Evolutionary conservation across 92 coral and sea anemone genomes (phyloP), one percentile per base, ranked within the genome.

Genomic region (Phymanthus crucifer): DNA sequence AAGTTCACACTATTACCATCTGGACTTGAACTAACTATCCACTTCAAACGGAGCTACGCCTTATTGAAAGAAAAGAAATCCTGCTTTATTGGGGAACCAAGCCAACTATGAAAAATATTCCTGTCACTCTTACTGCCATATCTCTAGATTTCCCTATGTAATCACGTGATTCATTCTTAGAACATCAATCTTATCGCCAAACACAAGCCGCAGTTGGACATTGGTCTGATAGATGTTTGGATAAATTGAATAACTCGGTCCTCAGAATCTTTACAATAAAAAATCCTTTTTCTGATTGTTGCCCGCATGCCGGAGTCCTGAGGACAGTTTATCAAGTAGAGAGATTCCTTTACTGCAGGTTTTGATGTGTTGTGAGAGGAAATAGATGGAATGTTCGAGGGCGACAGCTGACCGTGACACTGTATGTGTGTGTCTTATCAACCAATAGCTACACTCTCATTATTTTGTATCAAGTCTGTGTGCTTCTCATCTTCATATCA

Each of bases 381-480:
- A 61, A 61, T 61, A 6, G 16, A n/a, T 61, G 68, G 14, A 61
- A 61, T 27, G 16, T 61, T 29, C 4, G 36, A 61, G 68, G 32
- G 32, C 68, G 68, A 61, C 68, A 61, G 68, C 68, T 61, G 68
- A 61, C 32, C 16, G 68, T 61, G 68, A 26, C 34, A 61, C 68
- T 29, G 68, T 43, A 17, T 6, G 48, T 61, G 48, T 6, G 48
- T 61, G 66, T 58, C 32, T 19, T 61, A 61, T 61, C 68, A 61
- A 61, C 23, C 68, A 34, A 61, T 61, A 61, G 68, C 33, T 43
- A 43, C 16, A 43, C 34, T 61, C 68, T 61, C 29, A 61, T 26
- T 61, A 36, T 27, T 35, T 37, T 77, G 81, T 77, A 77, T 77
- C 81, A 64, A 77, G 46, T 77, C 36, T 61, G 32, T 27, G 68